Percentiles rank a stretch among this genome's conserved stretches.
These are phyloP conservation scores for Monopis laevigella DNA, from an alignment of 2,888 invertebrate species.

Conservation along the genomic window DNA sequence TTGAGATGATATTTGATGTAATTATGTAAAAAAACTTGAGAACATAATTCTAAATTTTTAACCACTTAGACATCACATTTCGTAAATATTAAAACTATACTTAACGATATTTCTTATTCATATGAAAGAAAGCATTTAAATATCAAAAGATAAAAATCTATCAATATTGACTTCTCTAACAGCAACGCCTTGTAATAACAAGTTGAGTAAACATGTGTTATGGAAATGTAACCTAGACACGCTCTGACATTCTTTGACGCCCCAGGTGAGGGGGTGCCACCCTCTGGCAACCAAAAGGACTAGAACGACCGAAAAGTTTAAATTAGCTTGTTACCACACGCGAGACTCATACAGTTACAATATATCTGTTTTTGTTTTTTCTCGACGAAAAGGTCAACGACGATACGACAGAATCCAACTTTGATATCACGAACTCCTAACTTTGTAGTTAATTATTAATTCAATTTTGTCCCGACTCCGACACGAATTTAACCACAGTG, in stretches of 20 bases:
- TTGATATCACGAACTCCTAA: neutral
- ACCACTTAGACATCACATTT: too few species aligned
- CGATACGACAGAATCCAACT: neutral
- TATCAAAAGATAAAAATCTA: neutral
- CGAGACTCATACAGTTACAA: conserved; percentile 37
- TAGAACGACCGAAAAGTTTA: conserved; percentile 58
- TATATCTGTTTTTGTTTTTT: conserved; percentile 56
- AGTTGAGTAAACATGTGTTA: conserved; percentile 9
- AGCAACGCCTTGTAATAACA: conserved; percentile 9
- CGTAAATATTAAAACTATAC: too few species aligned
- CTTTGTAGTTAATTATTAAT: conserved; percentile 6
- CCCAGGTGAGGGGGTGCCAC: conserved; percentile 54
- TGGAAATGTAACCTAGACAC: conserved; percentile 10
- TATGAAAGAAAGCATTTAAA: neutral
- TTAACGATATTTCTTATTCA: too few species aligned
- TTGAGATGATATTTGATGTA: too few species aligned
- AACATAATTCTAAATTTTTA: too few species aligned
- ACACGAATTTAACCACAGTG: neutral
- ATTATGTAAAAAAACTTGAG: too few species aligned
- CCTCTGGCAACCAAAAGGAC: conserved; percentile 33
- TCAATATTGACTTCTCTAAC: neutral
- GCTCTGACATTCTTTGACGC: conserved; percentile 23
- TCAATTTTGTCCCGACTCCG: neutral
- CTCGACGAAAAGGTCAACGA: conserved; percentile 46
- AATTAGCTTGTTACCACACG: conserved; percentile 66